These are phyloP conservation scores for Conus ventricosus DNA, from an alignment of 1,140 invertebrate species.

Conservation along the genomic window DNA sequence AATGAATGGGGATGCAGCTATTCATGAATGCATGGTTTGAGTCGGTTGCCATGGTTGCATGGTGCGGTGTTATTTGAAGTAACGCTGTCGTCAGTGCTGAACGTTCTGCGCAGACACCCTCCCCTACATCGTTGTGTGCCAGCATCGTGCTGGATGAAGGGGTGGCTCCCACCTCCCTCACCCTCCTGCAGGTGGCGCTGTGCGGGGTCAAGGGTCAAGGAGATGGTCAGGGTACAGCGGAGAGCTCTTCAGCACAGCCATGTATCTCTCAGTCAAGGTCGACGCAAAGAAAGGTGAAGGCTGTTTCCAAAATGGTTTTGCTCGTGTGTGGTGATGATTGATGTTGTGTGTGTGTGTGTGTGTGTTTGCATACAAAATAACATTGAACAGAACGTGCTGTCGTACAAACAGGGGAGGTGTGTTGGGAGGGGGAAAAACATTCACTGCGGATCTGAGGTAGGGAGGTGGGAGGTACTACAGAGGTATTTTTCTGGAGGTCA, in stretches of 20 bases:
- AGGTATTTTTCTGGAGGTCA: too few relatives aligned
- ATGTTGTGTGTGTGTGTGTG: neutral
- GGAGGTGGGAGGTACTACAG: too few relatives aligned
- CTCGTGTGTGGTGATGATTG: neutral
- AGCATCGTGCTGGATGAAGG: constrained; percentile 93
- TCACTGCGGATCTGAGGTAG: too few relatives aligned
- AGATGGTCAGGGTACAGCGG: constrained; percentile 54
- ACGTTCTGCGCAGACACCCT: constrained; percentile 77
- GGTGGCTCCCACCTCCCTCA: constrained; percentile 92
- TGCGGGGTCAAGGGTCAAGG: constrained; percentile 76
- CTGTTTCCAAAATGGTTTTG: constrained; percentile 8
- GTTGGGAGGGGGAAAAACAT: too few relatives aligned
- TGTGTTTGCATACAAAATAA: neutral
- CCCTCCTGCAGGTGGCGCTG: constrained; percentile 91
- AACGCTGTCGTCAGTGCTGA: constrained; percentile 11
- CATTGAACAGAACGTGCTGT: too few relatives aligned
- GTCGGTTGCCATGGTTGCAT: too few relatives aligned
- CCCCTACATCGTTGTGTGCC: constrained; percentile 86
- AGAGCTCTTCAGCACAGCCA: constrained; percentile 47
- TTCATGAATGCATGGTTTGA: too few relatives aligned
- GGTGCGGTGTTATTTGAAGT: too few relatives aligned
- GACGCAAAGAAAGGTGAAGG: constrained; percentile 68
- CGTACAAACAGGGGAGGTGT: too few relatives aligned
- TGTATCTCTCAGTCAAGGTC: constrained; percentile 64
- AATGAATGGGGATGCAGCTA: too few relatives aligned